Base-by-base conservation (phyloP, 1,140 invertebrate genomes). In the Chrysomallon squamiferum region DNA sequence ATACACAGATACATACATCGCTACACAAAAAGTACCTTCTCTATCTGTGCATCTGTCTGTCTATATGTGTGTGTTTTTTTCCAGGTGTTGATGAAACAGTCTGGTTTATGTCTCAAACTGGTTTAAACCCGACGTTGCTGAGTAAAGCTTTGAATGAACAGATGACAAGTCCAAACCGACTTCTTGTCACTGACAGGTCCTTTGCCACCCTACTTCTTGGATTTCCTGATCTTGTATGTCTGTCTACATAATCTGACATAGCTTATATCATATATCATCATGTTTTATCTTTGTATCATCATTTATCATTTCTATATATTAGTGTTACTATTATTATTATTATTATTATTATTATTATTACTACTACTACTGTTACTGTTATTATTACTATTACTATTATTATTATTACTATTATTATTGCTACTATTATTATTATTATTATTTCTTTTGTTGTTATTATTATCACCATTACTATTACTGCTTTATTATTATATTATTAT, bases 161-260 rank as follows among this genome's bases (percentile, higher is more conserved):
- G 47, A 86, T 88, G 11, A 76, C 81, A 38, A 80, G 84, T 27
- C 86, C 88, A 0, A 90, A 88, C 66, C 80, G 89, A 73, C 35
- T 90, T 6, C 45, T 89, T 6, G 75, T 81, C 1, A 84, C 83
- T 13, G 74, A 83, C 43, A 73, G 82, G 35, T 78, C 79, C 0
- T 89, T 87, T 71, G 88, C 87, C 27, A 82, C 79, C 22, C 66
- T 90, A 9, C 74, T 84, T 32, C 76, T 88, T 7, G 89, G 89
- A 32, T 89, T 90, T 72, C 89, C 89, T 9, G 88, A 90, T 52
- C 49, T 70, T 35, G 71, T 76, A 38, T 64, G 54, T 32, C 13
- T n/a, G n/a, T n/a, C n/a, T n/a, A n/a, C 22, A 59, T 52, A 20
- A 6, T 49, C 6, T 4, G 20, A 18, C 11, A 47, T 15, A 2